Evolutionary conservation across 1,140 invertebrate species (phyloP).

Genomic region (Drosophila pandora): DNA sequence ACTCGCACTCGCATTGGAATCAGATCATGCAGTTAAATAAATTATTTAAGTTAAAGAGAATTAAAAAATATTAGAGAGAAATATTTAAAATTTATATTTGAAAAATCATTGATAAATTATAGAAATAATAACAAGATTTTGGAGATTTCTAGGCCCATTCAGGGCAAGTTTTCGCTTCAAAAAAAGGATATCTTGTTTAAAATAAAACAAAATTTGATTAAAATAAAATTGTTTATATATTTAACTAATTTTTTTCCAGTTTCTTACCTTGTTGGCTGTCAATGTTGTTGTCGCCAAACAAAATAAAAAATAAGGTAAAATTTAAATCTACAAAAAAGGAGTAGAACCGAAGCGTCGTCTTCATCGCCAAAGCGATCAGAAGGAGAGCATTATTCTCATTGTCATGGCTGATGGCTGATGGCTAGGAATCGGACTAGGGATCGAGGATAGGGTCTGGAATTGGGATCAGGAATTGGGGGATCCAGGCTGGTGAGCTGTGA

Average conservation of each 20-base stretch:
- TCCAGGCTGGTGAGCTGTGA: constrained; percentile 30
- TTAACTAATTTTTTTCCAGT: background rate
- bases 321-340: constrained; percentile 27
- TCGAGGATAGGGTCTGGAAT: constrained; percentile 17
- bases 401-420: constrained; percentile 16
- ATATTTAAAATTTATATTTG: background rate
- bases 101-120: background rate
- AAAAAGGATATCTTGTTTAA: too few relatives aligned
- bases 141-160: too few relatives aligned
- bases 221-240: background rate
- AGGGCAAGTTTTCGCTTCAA: too few relatives aligned
- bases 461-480: constrained; percentile 1
- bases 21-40: background rate
- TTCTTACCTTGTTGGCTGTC: constrained; percentile 38
- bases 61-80: background rate
- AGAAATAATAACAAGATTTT: background rate
- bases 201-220: too few relatives aligned
- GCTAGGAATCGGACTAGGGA: background rate
- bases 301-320: background rate
- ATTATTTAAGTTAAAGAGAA: background rate
- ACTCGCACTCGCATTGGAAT: constrained; percentile 31
- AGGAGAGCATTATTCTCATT: constrained; percentile 36
- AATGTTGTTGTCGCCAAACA: constrained; percentile 62
- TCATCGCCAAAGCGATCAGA: constrained; percentile 54
- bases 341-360: constrained; percentile 74